Evolutionary conservation across 1,140 invertebrate species (phyloP), one percentile per base, ranked within the genome.

Genomic region (Popillia japonica): DNA sequence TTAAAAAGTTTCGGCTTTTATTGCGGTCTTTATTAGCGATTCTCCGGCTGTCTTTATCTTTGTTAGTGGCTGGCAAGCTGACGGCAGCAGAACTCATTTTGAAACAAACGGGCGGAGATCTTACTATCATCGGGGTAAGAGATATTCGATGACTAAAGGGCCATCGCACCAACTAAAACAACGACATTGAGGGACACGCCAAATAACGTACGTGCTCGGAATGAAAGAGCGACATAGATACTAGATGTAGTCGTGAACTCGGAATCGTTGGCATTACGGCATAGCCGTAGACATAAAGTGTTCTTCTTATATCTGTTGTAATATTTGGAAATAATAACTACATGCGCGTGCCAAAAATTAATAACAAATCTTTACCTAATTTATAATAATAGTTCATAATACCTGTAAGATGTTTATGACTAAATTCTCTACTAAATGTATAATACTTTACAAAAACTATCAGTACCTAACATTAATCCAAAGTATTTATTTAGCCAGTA

Each of bases 1-100:
- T 68, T 68, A 68, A 68, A 68, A 27, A 68, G 22, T 68, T 68
- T 68, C 61, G 22, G 20, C 61, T 34, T 68, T 68, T 68, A 68
- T 68, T 68, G 61, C 61, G 27, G 61, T 68, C 61, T 68, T 68
- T 68, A 68, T 68, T 68, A 68, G 61, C 17, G 27, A 68, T 68
- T 68, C 22, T 22, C 61, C 61, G 17, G 3, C 61, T 27, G 22
- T 68, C 61, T 68, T 22, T 68, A 68, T 68, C 61, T 68, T 27
- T 22, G 61, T 68, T 68, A 68, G 61, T 68, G 22, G 61, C 11
- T 68, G 61, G 22, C 61, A 68, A 68, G 61, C 61, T 68, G 61
- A 68, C 61, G 61, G 27, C 61, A 20, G 27, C 22, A 11, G 61
- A 68, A 34, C 27, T 68, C 48, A 55, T 14, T 55, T 55, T 17